Base-by-base conservation (phyloP, 1,140 invertebrate species). In the Ephestia elutella region DNA sequence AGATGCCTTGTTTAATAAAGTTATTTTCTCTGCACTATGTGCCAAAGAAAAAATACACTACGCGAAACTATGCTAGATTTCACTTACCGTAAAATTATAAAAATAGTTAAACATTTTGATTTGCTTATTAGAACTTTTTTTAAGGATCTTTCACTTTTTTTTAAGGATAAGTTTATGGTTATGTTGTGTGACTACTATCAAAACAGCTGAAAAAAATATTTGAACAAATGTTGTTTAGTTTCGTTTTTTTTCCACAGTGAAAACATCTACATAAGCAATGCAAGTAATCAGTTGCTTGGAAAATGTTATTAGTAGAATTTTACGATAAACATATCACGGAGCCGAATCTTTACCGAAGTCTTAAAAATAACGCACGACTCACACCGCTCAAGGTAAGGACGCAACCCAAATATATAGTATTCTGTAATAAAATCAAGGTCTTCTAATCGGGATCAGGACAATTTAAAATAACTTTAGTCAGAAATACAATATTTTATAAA, bases 391-490 rank as follows among this genome's bases (percentile, higher is more conserved):
- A 87, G 85, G 82, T 69, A 82, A 86, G 78, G 76, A 85, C 80
- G 76, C 70, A 78, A 71, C 80, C 78, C 67, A 83, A 70, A 83
- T 25, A 25, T 71, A 75, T 76, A 80, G 76, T 81, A 82, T 80
- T 82, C 75, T 78, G 75, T 79, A 81, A 79, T 71, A 66, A 78
- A 71, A 81, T 77, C 84, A 87, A 84, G 82, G 84, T 73, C 72
- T 73, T 50, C 58, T 17, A 44, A 44, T 54, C 67, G 63, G 61
- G 25, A 53, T 15, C 30, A 32, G 7, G 5, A 44, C 5, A n/a
- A 15, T 15, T 3, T 4, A 15, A 5, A 15, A 15, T 44, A 3
- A 44, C 15, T 44, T 44, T 15, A 44, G 2, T n/a, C 2, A 44
- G 15, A 44, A 44, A 15, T 44, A 15, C n/a, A 15, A n/a, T 15